These are phyloP conservation scores for Laticauda colubrina DNA, from an alignment of 2,113 vertebrate species.

Conservation along the genomic window DNA sequence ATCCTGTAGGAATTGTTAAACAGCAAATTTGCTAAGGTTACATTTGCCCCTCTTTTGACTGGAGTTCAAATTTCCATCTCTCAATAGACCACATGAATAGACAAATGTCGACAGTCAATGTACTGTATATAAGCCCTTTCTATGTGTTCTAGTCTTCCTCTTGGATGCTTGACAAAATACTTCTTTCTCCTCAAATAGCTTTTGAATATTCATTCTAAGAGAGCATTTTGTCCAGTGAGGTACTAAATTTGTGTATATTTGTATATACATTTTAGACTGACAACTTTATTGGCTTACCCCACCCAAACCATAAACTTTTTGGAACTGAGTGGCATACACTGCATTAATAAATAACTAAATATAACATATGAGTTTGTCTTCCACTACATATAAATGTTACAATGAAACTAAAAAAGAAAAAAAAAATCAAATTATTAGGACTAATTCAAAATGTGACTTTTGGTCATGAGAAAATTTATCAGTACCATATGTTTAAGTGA, in stretches of 20 bases:
- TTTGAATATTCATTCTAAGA: background rate
- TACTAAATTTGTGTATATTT: constrained; percentile 1
- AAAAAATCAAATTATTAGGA: background rate
- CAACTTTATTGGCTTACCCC: background rate
- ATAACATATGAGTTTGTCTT: background rate
- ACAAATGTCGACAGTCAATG: background rate
- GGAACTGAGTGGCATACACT: background rate
- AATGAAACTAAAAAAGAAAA: background rate
- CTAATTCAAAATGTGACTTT: constrained; percentile 15
- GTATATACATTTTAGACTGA: background rate
- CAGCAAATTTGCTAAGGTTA: background rate
- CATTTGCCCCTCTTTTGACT: background rate
- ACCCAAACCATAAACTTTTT: background rate
- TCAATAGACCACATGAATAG: background rate
- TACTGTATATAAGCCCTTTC: background rate
- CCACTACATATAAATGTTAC: background rate
- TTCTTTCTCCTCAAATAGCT: background rate
- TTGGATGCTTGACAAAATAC: background rate
- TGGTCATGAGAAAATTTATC: background rate
- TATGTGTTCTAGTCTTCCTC: background rate
- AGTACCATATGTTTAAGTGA: background rate
- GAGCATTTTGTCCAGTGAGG: background rate
- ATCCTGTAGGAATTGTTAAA: background rate
- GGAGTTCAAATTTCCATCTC: background rate
- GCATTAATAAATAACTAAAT: background rate